Evolutionary conservation across 2,888 invertebrate genomes (phyloP), one percentile per base, ranked within the genome.

Genomic region (Eugnorisma glareosa): DNA sequence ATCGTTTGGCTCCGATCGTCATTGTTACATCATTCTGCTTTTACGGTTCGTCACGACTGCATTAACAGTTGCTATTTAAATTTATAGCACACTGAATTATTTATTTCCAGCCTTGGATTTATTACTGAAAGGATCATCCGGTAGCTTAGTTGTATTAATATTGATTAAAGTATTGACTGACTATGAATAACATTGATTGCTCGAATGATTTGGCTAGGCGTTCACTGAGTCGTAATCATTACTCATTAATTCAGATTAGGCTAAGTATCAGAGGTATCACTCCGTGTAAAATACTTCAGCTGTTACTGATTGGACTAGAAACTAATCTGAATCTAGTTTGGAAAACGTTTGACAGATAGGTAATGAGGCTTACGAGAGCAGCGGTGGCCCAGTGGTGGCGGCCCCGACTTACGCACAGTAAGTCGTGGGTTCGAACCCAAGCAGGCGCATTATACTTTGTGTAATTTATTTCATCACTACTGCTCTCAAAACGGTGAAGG

Each of bases 21-120:
- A 83, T 84, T 86, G 82, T 84, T 89, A 67, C 84, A 86, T 86
- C n/a, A n/a, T n/a, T n/a, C 88, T 85, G 80, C 88, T 85, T 83
- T 86, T 86, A 86, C 71, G 84, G 79, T 61, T 24, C 81, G 82
- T 89, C 88, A 89, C 88, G 88, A 89, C 78, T 87, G 51, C 89
- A 89, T 89, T 89, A 89, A 83, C 83, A 45, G 81, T 70, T 81
- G 69, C 72, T 81, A 84, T 80, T 88, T 81, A 83, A 86, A 86
- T 86, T 82, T 86, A 84, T 79, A 67, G 72, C 66, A 71, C 77
- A 78, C 82, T 79, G 73, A 79, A 86, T 79, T 73, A 79, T 77
- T 78, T 74, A 88, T 84, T 43, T 64, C 51, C 57, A 86, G 74
- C 89, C 86, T 89, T 87, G 83, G 74, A 63, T 61, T 51, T 71